Conservation (phyloP, 2,888 invertebrate species). For the Clostera curtula region DNA sequence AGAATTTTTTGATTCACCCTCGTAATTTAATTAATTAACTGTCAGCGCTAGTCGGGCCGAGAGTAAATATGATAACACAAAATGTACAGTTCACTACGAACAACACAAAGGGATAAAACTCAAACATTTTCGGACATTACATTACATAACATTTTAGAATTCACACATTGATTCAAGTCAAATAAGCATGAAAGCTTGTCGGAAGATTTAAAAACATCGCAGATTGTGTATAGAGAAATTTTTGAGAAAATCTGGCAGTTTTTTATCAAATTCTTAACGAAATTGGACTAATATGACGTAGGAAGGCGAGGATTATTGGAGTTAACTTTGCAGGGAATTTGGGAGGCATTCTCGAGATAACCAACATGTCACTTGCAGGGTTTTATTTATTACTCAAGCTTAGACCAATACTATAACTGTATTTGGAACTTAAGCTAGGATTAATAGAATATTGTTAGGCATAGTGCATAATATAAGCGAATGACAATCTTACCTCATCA, state of each 20-base stretch:
- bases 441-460: too few relatives aligned
- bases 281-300: constrained; percentile 5
- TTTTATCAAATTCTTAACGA: constrained; percentile 37
- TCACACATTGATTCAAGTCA: constrained; percentile 22
- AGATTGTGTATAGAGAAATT: too few relatives aligned
- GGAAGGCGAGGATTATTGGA: constrained; percentile 3
- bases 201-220: constrained; percentile 1
- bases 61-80: constrained; percentile 45
- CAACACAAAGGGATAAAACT: constrained; percentile 70
- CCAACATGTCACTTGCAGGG: constrained; percentile 27
- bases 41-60: constrained; percentile 56
- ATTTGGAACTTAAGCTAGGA: not conserved
- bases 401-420: not conserved
- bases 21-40: constrained; percentile 45
- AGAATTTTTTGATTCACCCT: too few relatives aligned
- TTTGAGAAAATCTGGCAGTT: constrained; percentile 14
- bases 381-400: too few relatives aligned
- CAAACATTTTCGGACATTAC: constrained; percentile 62
- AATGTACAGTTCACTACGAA: constrained; percentile 63
- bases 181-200: constrained; percentile 39
- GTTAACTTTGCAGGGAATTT: constrained; percentile 11
- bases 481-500: constrained; percentile 85
- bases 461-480: constrained; percentile 3
- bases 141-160: constrained; percentile 14
- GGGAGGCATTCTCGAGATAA: constrained; percentile 50